Percentiles rank a stretch among this genome's conserved stretches.
phyloP scores from a whole-genome alignment of 2,797 vertebrate genomes.

The Aphelocoma californica region DNA sequence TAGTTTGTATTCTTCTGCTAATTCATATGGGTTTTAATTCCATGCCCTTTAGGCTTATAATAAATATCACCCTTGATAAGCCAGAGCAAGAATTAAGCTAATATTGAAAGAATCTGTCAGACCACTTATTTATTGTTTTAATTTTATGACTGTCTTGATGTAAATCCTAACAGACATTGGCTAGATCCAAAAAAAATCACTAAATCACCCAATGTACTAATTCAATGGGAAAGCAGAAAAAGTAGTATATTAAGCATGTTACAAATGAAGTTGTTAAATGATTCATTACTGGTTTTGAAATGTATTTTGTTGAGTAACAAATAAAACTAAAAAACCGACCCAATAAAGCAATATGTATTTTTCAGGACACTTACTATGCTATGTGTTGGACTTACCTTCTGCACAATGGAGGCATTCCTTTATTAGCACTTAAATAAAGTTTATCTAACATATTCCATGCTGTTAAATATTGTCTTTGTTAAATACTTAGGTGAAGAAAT shows the following conservation, averaged over 20 bases:
- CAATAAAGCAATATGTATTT: background rate
- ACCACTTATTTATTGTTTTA: conserved; percentile 42
- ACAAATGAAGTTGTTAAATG: conserved; percentile 26
- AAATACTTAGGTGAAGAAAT: background rate
- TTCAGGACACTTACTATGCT: background rate
- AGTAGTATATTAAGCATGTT: background rate
- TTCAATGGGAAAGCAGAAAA: conserved; percentile 7
- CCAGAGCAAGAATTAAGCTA: conserved; percentile 16
- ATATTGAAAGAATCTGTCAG: conserved; percentile 43
- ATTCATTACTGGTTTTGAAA: conserved; percentile 30
- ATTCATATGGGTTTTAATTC: conserved; percentile 14
- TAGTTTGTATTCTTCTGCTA: conserved; percentile 1
- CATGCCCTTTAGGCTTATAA: conserved; percentile 19
- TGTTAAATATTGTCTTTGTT: background rate
- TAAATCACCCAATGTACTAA: conserved; percentile 2
- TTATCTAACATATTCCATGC: background rate
- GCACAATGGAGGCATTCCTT: background rate
- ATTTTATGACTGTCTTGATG: conserved; percentile 45
- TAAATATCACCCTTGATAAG: conserved; percentile 27
- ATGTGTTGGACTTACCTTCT: background rate
- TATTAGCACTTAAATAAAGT: background rate
- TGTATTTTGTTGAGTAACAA: conserved; percentile 3
- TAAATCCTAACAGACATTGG: background rate
- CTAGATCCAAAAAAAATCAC: conserved; percentile 16
- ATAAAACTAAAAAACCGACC: background rate